Evolutionary conservation across 2,113 vertebrate species (phyloP).

Genomic region (Cynopterus brachyotis): DNA sequence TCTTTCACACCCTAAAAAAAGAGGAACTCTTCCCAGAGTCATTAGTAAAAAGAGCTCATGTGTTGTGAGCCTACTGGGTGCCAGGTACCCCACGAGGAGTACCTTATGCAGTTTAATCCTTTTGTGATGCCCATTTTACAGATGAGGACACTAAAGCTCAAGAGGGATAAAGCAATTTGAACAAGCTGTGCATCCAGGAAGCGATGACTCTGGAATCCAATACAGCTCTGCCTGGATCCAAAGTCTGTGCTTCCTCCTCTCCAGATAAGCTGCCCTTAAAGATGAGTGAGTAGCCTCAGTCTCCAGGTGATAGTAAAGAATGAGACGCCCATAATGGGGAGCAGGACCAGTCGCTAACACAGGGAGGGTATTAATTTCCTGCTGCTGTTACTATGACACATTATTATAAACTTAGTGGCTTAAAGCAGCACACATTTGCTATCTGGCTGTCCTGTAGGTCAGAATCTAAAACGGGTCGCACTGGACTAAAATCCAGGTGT

Average conservation of each 20-base stretch:
- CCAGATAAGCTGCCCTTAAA: neutral
- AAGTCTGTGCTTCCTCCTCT: neutral
- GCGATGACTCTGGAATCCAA: neutral
- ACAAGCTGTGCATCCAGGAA: neutral
- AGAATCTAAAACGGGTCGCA: neutral
- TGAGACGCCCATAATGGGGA: neutral
- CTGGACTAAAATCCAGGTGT: neutral
- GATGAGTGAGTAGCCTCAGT: neutral
- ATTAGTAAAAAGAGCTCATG: neutral
- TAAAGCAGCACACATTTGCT: neutral
- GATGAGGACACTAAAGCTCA: neutral
- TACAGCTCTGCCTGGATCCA: neutral
- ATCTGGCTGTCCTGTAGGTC: neutral
- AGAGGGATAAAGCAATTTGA: neutral
- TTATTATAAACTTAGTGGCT: neutral
- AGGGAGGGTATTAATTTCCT: neutral
- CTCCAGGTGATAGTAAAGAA: neutral
- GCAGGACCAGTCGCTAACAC: neutral
- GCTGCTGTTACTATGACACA: neutral
- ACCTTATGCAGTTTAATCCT: neutral
- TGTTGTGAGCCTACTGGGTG: neutral
- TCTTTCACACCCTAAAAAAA: neutral
- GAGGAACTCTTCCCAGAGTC: neutral
- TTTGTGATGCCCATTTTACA: neutral
- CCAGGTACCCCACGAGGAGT: neutral